phyloP scores from a whole-genome alignment of 2,797 vertebrate genomes.

The Ctenopoma multispine region DNA sequence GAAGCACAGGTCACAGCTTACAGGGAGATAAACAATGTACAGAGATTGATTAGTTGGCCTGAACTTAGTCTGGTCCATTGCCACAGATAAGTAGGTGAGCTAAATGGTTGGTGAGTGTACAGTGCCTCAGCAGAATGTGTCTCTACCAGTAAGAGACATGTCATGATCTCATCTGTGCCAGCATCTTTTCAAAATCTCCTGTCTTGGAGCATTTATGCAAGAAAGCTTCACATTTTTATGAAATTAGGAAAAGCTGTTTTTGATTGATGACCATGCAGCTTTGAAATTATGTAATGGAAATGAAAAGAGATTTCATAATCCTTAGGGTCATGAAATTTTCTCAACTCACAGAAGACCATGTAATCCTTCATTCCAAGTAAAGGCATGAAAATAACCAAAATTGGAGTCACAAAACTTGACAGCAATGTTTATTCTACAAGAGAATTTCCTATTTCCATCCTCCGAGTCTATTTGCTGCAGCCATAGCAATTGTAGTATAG shows the following conservation, averaged over 20 bases:
- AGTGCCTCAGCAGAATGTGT: constrained; percentile 43
- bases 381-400: constrained; percentile 52
- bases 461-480: constrained; percentile 59
- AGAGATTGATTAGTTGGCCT: constrained; percentile 59
- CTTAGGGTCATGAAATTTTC: constrained; percentile 30
- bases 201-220: constrained; percentile 20
- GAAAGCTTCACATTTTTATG: constrained; percentile 10
- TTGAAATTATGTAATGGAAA: constrained; percentile 49
- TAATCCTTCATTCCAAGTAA: constrained; percentile 49
- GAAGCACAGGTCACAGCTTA: constrained; percentile 46
- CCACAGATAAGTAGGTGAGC: constrained; percentile 50
- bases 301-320: constrained; percentile 36
- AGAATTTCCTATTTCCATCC: constrained; percentile 61
- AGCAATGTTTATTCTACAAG: constrained; percentile 65
- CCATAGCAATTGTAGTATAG: constrained; percentile 41
- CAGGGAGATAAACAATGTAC: constrained; percentile 32
- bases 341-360: constrained; percentile 33
- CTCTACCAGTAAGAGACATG: constrained; percentile 45
- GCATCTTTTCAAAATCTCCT: constrained; percentile 27
- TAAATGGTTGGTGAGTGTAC: not conserved
- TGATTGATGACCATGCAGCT: constrained; percentile 44
- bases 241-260: constrained; percentile 31
- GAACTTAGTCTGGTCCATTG: constrained; percentile 55
- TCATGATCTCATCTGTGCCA: constrained; percentile 11
- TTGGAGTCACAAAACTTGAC: constrained; percentile 62